These are phyloP conservation scores for Sicus ferrugineus DNA, from an alignment of 2,888 invertebrate genomes.

Conservation along the genomic window DNA sequence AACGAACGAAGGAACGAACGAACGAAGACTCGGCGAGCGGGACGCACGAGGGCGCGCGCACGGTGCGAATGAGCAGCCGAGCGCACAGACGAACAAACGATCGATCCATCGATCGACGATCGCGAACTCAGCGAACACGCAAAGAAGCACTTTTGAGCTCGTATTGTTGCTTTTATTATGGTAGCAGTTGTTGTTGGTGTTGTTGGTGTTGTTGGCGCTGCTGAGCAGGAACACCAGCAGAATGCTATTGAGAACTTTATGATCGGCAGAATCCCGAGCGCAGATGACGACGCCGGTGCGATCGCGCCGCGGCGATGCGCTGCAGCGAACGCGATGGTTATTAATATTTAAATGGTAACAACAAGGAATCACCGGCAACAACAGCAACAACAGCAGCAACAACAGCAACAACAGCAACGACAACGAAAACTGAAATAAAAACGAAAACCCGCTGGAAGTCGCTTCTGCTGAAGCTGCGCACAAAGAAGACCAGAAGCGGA, in stretches of 20 bases:
- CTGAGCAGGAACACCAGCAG: constrained; percentile 16
- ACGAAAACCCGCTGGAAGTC: neutral
- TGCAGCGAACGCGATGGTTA: constrained; percentile 19
- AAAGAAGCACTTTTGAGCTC: neutral
- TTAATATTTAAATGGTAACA: constrained; percentile 31
- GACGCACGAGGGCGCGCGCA: neutral
- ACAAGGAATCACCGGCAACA: constrained; percentile 19
- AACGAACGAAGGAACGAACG: neutral
- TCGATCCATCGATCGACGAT: constrained; percentile 10
- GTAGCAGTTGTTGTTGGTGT: constrained; percentile 4
- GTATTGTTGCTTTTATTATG: neutral
- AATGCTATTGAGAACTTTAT: constrained; percentile 27
- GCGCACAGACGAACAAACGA: neutral
- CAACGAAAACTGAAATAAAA: neutral
- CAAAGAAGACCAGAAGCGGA: constrained; percentile 32
- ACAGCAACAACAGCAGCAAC: neutral
- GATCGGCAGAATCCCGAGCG: neutral
- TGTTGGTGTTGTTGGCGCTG: too few species aligned
- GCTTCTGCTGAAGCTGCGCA: neutral
- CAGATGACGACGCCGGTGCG: neutral
- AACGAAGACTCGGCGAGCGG: too few species aligned
- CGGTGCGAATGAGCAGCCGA: neutral
- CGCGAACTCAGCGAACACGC: neutral
- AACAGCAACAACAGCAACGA: neutral
- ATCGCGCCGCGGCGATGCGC: neutral